Percentiles rank a stretch among this genome's conserved stretches.
Conservation (phyloP, 2,797 vertebrate species). For the Catamblyrhynchus diadema region DNA sequence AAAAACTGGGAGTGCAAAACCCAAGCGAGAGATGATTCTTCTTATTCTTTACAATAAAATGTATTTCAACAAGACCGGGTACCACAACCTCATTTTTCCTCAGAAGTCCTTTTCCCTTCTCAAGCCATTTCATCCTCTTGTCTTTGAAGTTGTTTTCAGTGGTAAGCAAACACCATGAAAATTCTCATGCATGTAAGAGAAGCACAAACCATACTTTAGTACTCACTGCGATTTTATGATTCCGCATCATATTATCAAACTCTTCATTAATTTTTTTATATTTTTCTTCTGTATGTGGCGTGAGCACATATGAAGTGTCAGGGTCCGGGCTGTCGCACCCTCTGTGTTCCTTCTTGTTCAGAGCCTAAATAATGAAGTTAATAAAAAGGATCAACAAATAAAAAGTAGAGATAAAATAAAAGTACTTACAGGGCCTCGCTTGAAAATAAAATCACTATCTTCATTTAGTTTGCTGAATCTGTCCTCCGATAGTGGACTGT, state of each 20-base stretch:
- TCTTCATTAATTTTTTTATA: slow-evolving; percentile 99
- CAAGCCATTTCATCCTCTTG: not conserved
- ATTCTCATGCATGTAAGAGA: slow-evolving; percentile 76
- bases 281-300: slow-evolving; percentile 99
- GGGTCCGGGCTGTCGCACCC: slow-evolving; percentile 99
- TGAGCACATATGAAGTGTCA: slow-evolving; percentile 99
- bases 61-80: not conserved
- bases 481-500: slow-evolving; percentile 99
- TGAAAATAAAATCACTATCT: slow-evolving; percentile 99
- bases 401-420: slow-evolving; percentile 85
- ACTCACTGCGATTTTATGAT: slow-evolving; percentile 99
- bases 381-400: slow-evolving; percentile 99
- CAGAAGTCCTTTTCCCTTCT: not conserved
- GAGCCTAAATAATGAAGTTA: slow-evolving; percentile 99
- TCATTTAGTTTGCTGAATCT: slow-evolving; percentile 99
- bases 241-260: slow-evolving; percentile 99
- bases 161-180: slow-evolving; percentile 53
- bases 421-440: slow-evolving; percentile 99
- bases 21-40: not conserved
- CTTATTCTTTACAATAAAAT: not conserved
- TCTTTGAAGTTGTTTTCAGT: not conserved
- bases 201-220: slow-evolving; percentile 80
- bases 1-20: not conserved
- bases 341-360: slow-evolving; percentile 99
- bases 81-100: not conserved